phyloP scores from a whole-genome alignment of 2,113 vertebrate species.

The Poicephalus gulielmi region DNA sequence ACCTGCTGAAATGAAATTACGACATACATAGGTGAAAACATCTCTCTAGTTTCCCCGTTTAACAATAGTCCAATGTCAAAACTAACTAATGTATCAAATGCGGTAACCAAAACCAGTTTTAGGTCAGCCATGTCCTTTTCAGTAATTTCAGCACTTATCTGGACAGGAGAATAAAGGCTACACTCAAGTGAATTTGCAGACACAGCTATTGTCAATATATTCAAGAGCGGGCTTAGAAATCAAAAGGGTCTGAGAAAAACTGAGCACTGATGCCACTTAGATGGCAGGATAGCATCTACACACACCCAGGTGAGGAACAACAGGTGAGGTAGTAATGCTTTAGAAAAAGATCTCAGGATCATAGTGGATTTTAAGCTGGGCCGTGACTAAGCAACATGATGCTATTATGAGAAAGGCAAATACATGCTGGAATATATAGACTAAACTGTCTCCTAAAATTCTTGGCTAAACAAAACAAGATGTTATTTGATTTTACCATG shows the following conservation, averaged over 20 bases:
- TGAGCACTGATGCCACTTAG: neutral
- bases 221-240: neutral
- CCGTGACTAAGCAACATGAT: neutral
- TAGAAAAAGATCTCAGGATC: neutral
- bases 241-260: neutral
- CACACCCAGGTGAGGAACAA: neutral
- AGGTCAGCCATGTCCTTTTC: neutral
- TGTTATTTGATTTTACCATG: neutral
- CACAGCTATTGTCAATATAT: neutral
- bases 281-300: neutral
- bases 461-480: neutral
- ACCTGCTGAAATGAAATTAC: neutral
- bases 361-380: neutral
- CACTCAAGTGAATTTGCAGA: neutral
- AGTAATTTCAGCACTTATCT: neutral
- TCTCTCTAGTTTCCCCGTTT: neutral
- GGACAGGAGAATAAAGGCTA: neutral
- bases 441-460: neutral
- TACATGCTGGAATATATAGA: neutral
- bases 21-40: neutral
- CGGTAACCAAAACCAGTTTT: neutral
- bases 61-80: neutral
- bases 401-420: neutral
- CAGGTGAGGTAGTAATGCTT: neutral
- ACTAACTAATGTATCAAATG: accelerated